phyloP scores from a whole-genome alignment of 2,797 vertebrate genomes.

The Garrulus glandarius region DNA sequence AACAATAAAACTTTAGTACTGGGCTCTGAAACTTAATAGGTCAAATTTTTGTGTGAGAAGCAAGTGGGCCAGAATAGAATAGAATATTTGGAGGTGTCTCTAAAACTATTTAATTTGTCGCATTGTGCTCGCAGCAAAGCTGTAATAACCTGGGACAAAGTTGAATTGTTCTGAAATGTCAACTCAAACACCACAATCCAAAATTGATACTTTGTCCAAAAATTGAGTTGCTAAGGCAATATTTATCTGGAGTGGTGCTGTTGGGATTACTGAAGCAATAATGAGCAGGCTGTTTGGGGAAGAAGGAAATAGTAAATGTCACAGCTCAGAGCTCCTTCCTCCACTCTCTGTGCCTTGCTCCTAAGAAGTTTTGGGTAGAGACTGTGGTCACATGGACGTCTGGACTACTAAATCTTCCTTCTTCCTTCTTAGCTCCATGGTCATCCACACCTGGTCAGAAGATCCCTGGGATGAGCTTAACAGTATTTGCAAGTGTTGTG shows the following conservation, averaged over 20 bases:
- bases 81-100: background rate
- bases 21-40: background rate
- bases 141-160: background rate
- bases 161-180: background rate
- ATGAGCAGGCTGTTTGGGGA: background rate
- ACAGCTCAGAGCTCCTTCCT: background rate
- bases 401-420: background rate
- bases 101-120: background rate
- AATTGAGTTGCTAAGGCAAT: background rate
- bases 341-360: rapidly evolving
- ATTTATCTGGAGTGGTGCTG: background rate
- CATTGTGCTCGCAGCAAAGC: background rate
- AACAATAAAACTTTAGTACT: background rate
- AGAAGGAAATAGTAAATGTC: background rate
- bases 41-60: background rate
- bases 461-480: background rate
- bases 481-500: background rate
- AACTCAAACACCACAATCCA: no score
- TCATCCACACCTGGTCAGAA: background rate
- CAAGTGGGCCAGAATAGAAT: background rate
- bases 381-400: background rate
- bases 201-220: background rate
- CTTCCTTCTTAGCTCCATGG: background rate
- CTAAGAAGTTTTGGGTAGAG: background rate
- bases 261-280: background rate